Conservation (phyloP, 53 echinoderm and acorn worm genomes). For the Patiria pectinifera region DNA sequence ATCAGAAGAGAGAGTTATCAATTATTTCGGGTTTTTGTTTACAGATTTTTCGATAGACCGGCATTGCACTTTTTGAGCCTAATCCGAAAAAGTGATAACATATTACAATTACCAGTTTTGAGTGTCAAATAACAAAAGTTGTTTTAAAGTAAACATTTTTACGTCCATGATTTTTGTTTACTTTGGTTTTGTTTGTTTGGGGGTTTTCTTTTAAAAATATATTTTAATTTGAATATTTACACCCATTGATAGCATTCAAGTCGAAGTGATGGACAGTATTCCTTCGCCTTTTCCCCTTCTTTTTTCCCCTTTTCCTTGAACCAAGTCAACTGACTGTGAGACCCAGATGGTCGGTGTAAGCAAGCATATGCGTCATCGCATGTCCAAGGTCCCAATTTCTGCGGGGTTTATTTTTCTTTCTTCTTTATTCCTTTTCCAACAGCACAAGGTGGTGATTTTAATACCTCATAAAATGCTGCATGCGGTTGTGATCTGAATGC, state of each 20-base stretch:
- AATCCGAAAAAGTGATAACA: background rate
- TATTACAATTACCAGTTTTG: no score
- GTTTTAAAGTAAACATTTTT: background rate
- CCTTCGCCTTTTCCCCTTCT: no score
- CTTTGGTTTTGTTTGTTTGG: no score
- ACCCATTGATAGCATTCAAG: no score
- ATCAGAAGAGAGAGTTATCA: background rate
- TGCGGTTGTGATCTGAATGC: background rate
- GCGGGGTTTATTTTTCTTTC: background rate
- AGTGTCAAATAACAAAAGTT: background rate
- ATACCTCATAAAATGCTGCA: conserved; percentile 26
- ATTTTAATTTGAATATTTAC: no score
- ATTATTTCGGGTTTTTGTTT: background rate
- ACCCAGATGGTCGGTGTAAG: background rate
- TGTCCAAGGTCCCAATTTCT: background rate
- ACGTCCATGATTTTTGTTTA: background rate
- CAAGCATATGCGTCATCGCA: background rate
- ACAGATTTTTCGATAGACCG: background rate
- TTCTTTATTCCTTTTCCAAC: background rate
- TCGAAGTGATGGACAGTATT: no score
- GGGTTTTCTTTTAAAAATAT: no score
- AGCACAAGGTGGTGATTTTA: conserved; percentile 29
- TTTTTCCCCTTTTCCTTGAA: background rate
- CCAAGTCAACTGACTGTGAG: background rate
- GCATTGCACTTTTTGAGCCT: background rate